A percentile compares a stretch with the other conserved stretches of the same genome.
phyloP scores from a whole-genome alignment of 2,797 vertebrate genomes.

The Onychomys arenicola region DNA sequence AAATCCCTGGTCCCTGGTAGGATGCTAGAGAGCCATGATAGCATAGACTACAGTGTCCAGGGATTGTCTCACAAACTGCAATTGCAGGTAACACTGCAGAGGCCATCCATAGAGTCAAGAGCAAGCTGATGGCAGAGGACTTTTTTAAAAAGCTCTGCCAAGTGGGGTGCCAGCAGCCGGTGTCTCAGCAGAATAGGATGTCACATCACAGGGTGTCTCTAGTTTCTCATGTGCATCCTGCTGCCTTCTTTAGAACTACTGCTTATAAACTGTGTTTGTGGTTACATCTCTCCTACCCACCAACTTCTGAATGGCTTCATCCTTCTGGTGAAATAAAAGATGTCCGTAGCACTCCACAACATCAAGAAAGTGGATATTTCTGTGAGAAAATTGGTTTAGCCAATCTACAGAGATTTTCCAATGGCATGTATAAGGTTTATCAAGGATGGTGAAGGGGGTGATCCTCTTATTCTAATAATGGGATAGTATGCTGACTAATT shows the following conservation, averaged over 20 bases:
- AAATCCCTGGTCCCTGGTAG: neutral
- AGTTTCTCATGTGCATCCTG: neutral
- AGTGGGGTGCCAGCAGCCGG: fast-evolving
- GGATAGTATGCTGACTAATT: neutral
- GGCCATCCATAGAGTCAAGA: neutral
- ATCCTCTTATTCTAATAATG: neutral
- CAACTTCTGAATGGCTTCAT: neutral
- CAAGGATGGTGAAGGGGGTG: neutral
- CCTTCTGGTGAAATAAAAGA: neutral
- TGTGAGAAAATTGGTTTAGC: neutral
- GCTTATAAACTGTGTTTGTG: neutral
- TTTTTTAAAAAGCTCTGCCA: too few species aligned
- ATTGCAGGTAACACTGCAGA: neutral
- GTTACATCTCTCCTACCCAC: neutral
- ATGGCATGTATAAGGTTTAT: neutral
- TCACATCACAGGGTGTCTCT: too few species aligned
- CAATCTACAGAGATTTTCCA: neutral
- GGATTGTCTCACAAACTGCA: neutral
- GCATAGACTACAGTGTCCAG: too few species aligned
- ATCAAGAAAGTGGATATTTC: neutral
- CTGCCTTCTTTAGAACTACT: neutral
- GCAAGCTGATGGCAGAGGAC: too few species aligned
- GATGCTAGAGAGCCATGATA: neutral
- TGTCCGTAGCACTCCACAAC: fast-evolving
- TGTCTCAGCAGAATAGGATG: neutral